Conservation (phyloP, 2,797 vertebrate genomes). For the Cyprinodon diabolis region DNA sequence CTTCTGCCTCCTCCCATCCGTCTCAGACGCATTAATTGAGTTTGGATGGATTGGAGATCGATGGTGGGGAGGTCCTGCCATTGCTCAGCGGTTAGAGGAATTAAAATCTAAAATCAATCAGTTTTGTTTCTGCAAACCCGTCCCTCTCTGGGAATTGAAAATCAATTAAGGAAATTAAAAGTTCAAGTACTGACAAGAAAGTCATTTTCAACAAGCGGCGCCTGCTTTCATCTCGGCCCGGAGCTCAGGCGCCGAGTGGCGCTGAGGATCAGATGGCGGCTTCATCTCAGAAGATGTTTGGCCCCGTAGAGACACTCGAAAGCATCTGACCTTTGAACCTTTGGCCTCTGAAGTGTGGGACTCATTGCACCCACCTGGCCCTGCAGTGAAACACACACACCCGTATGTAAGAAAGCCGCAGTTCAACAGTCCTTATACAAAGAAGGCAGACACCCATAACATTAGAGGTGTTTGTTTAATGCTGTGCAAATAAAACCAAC, state of each 20-base stretch:
- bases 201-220: slow-evolving; percentile 58
- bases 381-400: slow-evolving; percentile 11
- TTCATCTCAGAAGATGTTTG: slow-evolving; percentile 41
- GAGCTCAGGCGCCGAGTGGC: slow-evolving; percentile 19
- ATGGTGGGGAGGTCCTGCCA: slow-evolving; percentile 64
- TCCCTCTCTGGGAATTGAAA: slow-evolving; percentile 68
- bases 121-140: slow-evolving; percentile 74
- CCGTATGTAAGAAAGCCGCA: neutral
- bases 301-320: slow-evolving; percentile 11
- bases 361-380: slow-evolving; percentile 47
- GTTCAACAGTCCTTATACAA: neutral
- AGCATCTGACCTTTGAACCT: slow-evolving; percentile 56
- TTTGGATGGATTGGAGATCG: slow-evolving; percentile 80
- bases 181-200: slow-evolving; percentile 71
- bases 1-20: slow-evolving; percentile 45
- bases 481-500: neutral
- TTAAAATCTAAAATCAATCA: slow-evolving; percentile 81
- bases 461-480: slow-evolving; percentile 17
- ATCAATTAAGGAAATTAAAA: slow-evolving; percentile 82
- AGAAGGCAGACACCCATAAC: slow-evolving; percentile 10
- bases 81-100: slow-evolving; percentile 74
- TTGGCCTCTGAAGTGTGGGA: slow-evolving; percentile 31
- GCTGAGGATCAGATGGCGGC: slow-evolving; percentile 38
- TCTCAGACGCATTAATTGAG: slow-evolving; percentile 76
- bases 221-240: slow-evolving; percentile 52